Evolutionary conservation across 2,113 vertebrate species (phyloP).

Genomic region (Lycocorax pyrrhopterus): DNA sequence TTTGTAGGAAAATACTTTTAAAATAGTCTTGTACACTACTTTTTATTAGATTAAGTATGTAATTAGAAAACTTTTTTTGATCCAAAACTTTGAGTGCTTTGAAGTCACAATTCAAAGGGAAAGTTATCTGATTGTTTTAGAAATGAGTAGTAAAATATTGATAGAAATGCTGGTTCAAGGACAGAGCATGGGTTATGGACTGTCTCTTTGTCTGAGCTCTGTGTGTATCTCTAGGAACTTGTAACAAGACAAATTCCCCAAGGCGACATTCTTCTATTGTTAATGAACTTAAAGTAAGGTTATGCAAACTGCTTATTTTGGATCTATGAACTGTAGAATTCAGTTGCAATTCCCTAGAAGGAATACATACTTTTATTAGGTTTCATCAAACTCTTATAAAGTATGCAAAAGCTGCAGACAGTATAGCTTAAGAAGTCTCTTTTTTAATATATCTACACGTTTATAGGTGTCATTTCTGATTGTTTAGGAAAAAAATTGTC

Average conservation of each 20-base stretch:
- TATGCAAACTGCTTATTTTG: background rate
- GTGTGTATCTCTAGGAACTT: background rate
- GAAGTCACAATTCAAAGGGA: slow-evolving; percentile 23
- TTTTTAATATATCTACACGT: background rate
- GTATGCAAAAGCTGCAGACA: background rate
- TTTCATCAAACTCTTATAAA: background rate
- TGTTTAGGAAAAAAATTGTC: background rate
- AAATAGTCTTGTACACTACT: background rate
- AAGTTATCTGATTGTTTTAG: background rate
- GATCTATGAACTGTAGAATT: background rate
- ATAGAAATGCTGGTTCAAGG: background rate
- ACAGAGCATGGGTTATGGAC: background rate
- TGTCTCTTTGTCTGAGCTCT: background rate
- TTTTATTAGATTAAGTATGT: slow-evolving; percentile 20
- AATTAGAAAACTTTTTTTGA: background rate
- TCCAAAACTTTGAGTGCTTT: slow-evolving; percentile 7
- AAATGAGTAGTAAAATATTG: background rate
- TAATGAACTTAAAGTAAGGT: background rate
- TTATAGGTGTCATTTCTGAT: background rate
- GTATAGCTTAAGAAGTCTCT: background rate
- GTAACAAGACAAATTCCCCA: background rate
- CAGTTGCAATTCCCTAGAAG: background rate
- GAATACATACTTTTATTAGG: background rate
- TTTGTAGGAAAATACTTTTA: background rate
- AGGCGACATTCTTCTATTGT: background rate